These are phyloP conservation scores for Sycon ciliatum DNA, from an alignment of 37 sponge, comb jelly and placozoan genomes.

Conservation along the genomic window DNA sequence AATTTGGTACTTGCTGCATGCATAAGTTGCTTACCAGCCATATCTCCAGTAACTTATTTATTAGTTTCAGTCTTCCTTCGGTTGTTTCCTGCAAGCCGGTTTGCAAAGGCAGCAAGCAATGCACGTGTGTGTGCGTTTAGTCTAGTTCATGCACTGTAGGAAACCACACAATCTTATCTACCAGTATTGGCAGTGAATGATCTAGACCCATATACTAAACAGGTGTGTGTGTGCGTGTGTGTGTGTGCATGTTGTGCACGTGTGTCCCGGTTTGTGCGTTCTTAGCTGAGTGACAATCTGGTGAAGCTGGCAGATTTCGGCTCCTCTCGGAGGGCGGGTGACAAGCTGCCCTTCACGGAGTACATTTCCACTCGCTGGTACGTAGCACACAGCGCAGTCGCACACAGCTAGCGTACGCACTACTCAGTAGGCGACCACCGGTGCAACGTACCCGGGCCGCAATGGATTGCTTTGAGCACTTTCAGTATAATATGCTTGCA, in stretches of 20 bases:
- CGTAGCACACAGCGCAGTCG: too few relatives aligned
- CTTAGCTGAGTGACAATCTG: constrained; percentile 20
- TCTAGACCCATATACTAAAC: not conserved
- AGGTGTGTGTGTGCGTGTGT: constrained; percentile 1
- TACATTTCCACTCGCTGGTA: constrained; percentile 96
- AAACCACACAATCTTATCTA: not conserved
- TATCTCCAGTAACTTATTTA: too few relatives aligned
- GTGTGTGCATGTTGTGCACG: not conserved
- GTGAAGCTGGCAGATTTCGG: constrained; percentile 80
- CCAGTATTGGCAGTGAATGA: not conserved
- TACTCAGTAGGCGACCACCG: too few relatives aligned
- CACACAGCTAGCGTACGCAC: too few relatives aligned
- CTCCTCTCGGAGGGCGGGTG: constrained; percentile 84
- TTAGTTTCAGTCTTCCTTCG: too few relatives aligned
- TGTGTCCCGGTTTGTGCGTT: not conserved
- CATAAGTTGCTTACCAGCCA: too few relatives aligned
- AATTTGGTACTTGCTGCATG: too few relatives aligned
- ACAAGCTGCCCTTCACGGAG: constrained; percentile 95
- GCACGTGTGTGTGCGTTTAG: too few relatives aligned
- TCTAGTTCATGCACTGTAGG: too few relatives aligned
- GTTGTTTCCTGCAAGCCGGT: too few relatives aligned
- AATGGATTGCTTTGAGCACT: not conserved
- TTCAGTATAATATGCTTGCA: not conserved
- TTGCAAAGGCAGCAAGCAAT: too few relatives aligned
- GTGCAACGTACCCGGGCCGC: not conserved